These are phyloP conservation scores for Nomada fabriciana DNA, from an alignment of 2,888 invertebrate species.

Conservation along the genomic window DNA sequence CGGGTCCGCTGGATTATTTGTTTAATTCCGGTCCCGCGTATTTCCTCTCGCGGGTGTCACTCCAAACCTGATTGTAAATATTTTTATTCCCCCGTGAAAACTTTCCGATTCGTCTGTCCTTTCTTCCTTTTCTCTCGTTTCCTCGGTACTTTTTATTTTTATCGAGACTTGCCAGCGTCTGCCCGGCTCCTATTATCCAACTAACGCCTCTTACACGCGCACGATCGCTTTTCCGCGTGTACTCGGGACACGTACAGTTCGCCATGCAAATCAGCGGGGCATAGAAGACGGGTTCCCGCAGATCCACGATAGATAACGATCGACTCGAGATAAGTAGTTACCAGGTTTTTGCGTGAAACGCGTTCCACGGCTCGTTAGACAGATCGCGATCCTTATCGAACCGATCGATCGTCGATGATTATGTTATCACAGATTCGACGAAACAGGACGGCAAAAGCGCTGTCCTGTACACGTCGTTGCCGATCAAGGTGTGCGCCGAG, in stretches of 20 bases:
- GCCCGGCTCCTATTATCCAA: neutral
- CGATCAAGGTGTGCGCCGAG: neutral
- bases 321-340: constrained; percentile 30
- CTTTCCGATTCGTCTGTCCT: neutral
- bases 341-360: constrained; percentile 51
- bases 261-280: constrained; percentile 30
- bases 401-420: constrained; percentile 51
- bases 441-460: constrained; percentile 13
- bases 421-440: constrained; percentile 48
- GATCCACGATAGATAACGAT: constrained; percentile 37
- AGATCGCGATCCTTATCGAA: constrained; percentile 37
- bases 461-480: neutral
- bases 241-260: neutral
- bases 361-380: constrained; percentile 20
- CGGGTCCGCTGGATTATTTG: constrained; percentile 82
- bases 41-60: constrained; percentile 44
- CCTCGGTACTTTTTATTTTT: neutral
- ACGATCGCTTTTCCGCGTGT: constrained; percentile 14
- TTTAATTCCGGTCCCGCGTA: constrained; percentile 80
- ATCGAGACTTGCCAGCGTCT: neutral
- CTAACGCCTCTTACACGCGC: neutral
- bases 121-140: neutral
- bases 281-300: constrained; percentile 25
- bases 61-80: constrained; percentile 52
- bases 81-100: constrained; percentile 43